Evolutionary conservation across 2,888 invertebrate genomes (phyloP), one percentile per base, ranked within the genome.

Genomic region (Eudasyphora cyanicolor): DNA sequence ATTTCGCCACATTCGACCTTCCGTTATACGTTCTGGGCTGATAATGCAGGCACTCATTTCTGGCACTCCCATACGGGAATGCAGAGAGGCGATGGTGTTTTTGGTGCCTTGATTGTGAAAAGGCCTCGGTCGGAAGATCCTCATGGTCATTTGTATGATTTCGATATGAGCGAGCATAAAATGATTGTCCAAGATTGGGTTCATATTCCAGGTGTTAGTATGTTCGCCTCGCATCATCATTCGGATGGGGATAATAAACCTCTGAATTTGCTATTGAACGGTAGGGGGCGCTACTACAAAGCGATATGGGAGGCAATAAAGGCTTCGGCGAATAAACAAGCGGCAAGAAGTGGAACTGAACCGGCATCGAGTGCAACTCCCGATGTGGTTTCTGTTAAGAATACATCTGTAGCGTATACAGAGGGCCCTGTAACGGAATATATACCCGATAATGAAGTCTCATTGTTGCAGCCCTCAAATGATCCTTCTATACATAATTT

Each of bases 211-310:
- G 95, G 96, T 0, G 93, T 95, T 17, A 94, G 94, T 62, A 96
- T 95, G 92, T 98, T 97, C 91, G 93, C 96, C 0, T 94, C 95
- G n/a, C 98, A 98, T 90, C 97, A 97, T 89, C 97, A 98, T 89
- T 95, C 96, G 0, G 93, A 93, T 24, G 97, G 96, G 0, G 95
- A 96, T 88, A 98, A 97, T 90, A 97, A 97, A 88, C 96, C 98
- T 0, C 94, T 95, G 0, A 96, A 95, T 12, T 92, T 98, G 42
- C 93, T 98, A 12, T 94, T 98, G 79, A 98, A 98, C 88, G 98
- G 98, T 4, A 93, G 95, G 6, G 97, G 97, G 0, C 92, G 95
- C 2, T 92, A 89, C 74, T 92, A 89, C 32, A 89, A 90, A 38
- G 88, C 86, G 2, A 90, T 91, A 35, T 91, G 91, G 88, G 87